Evolutionary conservation across 2,797 vertebrate genomes (phyloP), one percentile per base, ranked within the genome.

Genomic region (Cichlasoma orientale): DNA sequence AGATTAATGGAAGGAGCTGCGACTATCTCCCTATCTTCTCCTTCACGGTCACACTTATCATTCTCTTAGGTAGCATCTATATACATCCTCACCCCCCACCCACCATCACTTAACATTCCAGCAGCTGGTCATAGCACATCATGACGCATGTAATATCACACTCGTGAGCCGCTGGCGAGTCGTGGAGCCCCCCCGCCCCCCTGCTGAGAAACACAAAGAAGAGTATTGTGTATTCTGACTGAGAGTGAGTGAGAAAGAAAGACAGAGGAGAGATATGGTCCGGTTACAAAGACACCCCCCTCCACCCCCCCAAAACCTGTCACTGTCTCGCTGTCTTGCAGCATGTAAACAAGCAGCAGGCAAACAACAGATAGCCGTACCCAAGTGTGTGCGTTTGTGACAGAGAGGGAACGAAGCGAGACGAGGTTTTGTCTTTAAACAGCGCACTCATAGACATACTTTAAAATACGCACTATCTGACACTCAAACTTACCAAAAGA

Each of bases 81-180:
- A 69, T 27, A 58, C 41, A 56, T 73, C 61, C 21, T n/a, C 41
- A 59, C 12, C 38, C 77, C 52, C 44, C n/a, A 4, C 4, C 54
- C 5, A 3, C 47, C 80, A 31, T 56, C 54, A 12, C 88, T 92
- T 90, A 92, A 92, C 89, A 94, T 93, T 92, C 91, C 90, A 85
- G 72, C 81, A 83, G 85, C 88, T 88, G 89, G 88, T 93, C 91
- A 90, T 77, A 59, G 74, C 77, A 76, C 82, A 87, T 86, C 84
- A 19, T 77, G 85, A 90, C 74, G 74, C 84, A 91, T 92, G 93
- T 93, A 94, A 94, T 91, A 91, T 92, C 90, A 92, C 92, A 94
- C 91, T 89, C 71, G 82, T 82, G 83, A 88, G 83, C 88, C 81
- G 77, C 56, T 81, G 83, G 89, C 76, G 31, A 78, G 89, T 83